Percentiles rank a stretch among this genome's conserved stretches.
These are phyloP conservation scores for Drepanosiphum platanoidis DNA, from an alignment of 2,888 invertebrate species.

Conservation along the genomic window DNA sequence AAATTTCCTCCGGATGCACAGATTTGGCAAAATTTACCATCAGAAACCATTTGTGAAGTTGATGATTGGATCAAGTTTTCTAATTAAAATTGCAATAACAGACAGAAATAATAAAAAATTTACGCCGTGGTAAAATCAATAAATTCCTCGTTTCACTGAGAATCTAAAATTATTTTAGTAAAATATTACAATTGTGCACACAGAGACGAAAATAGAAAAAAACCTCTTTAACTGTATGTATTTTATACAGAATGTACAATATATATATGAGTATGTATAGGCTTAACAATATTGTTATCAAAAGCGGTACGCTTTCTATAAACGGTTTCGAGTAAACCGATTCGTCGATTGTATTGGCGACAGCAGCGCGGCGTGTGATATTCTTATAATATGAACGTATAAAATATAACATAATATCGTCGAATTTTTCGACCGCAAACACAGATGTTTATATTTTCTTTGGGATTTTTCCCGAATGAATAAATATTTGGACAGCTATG, in stretches of 20 bases:
- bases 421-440: conserved; percentile 46
- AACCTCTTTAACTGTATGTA: no score
- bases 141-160: background rate
- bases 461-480: conserved; percentile 44
- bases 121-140: background rate
- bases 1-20: no score
- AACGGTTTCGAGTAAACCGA: background rate
- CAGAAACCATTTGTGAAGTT: no score
- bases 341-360: background rate
- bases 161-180: background rate
- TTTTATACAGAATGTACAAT: no score
- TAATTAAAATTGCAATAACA: background rate
- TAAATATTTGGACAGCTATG: conserved; percentile 60
- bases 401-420: conserved; percentile 17
- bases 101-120: background rate
- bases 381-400: background rate
- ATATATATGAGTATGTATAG: background rate
- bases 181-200: background rate
- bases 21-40: no score
- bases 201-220: no score
- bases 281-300: background rate
- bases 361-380: background rate
- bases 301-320: background rate
- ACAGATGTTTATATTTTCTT: conserved; percentile 60
- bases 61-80: no score